Evolutionary conservation across 2,888 invertebrate genomes (phyloP), one percentile per base, ranked within the genome.

Genomic region (Drepana falcataria): DNA sequence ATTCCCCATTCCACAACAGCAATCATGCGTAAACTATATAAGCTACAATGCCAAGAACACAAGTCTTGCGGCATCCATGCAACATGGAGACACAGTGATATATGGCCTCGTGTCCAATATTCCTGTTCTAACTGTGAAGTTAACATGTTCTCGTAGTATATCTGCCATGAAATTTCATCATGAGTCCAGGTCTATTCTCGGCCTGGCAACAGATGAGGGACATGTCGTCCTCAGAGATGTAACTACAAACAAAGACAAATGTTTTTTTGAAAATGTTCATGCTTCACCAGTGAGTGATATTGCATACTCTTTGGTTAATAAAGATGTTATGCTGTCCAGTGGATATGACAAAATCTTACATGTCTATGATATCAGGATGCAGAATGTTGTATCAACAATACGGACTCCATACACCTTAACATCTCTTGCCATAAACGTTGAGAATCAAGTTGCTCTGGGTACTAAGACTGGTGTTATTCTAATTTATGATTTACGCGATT

Each of bases 231-330:
- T 92, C 4, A 76, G 86, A 62, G 91, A 92, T 59, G 78, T 91
- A 40, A 81, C 82, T 9, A 85, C 84, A 2, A 89, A 91, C 59
- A 91, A 87, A 69, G 91, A 91, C 57, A 90, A 84, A 74, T 84
- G 76, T 4, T 81, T 79, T 58, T 87, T 89, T 78, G 87, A 90
- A 65, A 87, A 88, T 66, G 85, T 91, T 4, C 93, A 93, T 65
- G 90, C 91, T 33, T 92, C 93, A 2, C 92, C 92, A 2, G 91
- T 93, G n/a, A 92, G 92, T 61, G 92, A 92, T 62, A 82, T 93
- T 56, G 79, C 87, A 41, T 93, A 90, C 75, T 93, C 93, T 0
- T 87, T 92, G 0, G 81, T 92, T 6, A 92, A 92, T 64, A 81
- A 84, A 59, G 92, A 93, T 74, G 87, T 93, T 0, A 77, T 93